Conservation (phyloP, 2,888 invertebrate species). For the Penaeus monodon region DNA sequence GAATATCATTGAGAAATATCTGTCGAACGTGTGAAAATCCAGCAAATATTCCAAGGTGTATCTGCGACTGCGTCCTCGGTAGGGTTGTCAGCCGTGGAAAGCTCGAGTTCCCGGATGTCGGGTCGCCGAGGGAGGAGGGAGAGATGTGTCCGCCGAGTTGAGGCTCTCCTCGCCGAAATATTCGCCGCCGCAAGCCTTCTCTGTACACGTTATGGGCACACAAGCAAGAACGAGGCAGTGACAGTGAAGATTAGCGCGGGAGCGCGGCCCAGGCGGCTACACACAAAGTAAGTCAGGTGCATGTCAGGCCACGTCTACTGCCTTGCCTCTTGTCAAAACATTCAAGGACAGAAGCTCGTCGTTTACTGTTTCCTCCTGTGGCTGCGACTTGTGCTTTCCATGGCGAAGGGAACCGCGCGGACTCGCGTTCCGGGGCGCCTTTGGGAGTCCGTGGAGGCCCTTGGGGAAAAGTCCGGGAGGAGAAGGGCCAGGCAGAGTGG, state of each 20-base stretch:
- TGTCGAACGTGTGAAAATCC: no score
- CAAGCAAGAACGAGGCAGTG: conserved; percentile 50
- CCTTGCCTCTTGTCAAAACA: conserved; percentile 44
- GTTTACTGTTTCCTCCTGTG: neutral
- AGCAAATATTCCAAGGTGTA: conserved; percentile 9
- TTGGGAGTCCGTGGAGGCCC: no score
- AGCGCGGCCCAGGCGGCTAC: conserved; percentile 32
- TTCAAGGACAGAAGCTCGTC: conserved; percentile 36
- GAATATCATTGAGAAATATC: no score
- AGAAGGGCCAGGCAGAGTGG: no score
- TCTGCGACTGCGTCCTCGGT: conserved; percentile 28
- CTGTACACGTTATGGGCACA: conserved; percentile 55
- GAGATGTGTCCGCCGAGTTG: conserved; percentile 60
- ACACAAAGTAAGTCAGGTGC: conserved; percentile 22
- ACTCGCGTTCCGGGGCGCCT: no score
- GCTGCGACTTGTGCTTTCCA: no score
- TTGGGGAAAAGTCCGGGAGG: no score
- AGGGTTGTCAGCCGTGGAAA: conserved; percentile 59
- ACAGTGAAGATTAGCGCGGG: conserved; percentile 37
- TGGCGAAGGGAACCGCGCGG: no score
- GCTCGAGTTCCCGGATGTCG: conserved; percentile 64
- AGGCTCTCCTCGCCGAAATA: conserved; percentile 33
- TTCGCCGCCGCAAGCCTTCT: conserved; percentile 46
- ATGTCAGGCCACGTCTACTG: conserved; percentile 36
- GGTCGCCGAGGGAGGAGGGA: conserved; percentile 63